Percentiles rank a stretch among this genome's conserved stretches.
Evolutionary conservation across 2,797 vertebrate species (phyloP).

Genomic region (Labroides dimidiatus): DNA sequence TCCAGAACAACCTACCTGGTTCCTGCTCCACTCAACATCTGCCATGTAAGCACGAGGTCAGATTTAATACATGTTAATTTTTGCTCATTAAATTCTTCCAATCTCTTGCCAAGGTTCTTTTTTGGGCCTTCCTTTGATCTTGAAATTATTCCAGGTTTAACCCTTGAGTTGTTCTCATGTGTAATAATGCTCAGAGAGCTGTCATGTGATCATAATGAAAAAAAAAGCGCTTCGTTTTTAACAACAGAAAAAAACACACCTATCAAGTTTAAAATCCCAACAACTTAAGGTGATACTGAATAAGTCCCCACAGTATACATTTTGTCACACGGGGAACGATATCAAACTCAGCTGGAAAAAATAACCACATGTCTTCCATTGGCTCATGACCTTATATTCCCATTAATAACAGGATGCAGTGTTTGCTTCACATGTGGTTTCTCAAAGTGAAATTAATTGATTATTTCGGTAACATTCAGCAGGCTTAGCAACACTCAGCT

Average conservation of each 20-base stretch:
- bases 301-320: constrained; percentile 2
- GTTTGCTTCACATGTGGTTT: constrained; percentile 52
- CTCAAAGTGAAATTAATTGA: constrained; percentile 79
- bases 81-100: constrained; percentile 88
- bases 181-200: constrained; percentile 29
- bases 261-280: background rate
- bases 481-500: constrained; percentile 76
- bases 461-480: constrained; percentile 77
- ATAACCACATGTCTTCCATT: constrained; percentile 22
- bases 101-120: constrained; percentile 85
- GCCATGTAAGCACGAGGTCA: constrained; percentile 85
- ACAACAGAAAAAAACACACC: background rate
- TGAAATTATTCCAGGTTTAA: constrained; percentile 84
- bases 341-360: constrained; percentile 8
- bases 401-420: constrained; percentile 66
- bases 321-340: background rate
- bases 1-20: constrained; percentile 56
- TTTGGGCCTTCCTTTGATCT: constrained; percentile 85
- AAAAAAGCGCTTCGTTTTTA: background rate
- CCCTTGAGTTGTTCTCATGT: constrained; percentile 72
- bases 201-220: constrained; percentile 15
- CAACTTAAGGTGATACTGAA: too few species aligned
- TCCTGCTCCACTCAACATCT: constrained; percentile 78
- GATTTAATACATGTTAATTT: constrained; percentile 93
- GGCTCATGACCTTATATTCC: constrained; percentile 61